Evolutionary conservation across 2,113 vertebrate species (phyloP).

Genomic region (Nycticebus coucang): DNA sequence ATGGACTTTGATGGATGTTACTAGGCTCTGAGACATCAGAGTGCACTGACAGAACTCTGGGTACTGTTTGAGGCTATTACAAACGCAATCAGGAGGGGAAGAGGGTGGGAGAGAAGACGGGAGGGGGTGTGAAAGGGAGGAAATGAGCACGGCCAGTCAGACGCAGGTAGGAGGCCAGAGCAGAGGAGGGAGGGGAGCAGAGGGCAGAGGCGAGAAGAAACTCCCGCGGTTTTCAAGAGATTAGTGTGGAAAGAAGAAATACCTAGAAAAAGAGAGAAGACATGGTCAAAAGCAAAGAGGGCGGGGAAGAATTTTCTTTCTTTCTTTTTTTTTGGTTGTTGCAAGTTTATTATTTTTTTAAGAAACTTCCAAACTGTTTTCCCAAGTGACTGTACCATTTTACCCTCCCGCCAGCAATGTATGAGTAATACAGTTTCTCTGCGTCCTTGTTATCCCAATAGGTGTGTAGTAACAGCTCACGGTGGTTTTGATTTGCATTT

Average conservation of each 20-base stretch:
- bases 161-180: rapidly evolving
- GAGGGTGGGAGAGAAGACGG: no score
- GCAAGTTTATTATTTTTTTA: neutral
- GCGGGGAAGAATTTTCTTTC: no score
- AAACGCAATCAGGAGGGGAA: neutral
- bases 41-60: no score
- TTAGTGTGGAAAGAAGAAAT: neutral
- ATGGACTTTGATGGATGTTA: no score
- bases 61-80: neutral
- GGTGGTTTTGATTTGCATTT: slow-evolving; percentile 3
- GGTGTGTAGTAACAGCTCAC: neutral
- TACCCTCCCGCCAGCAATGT: neutral
- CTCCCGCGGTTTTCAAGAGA: neutral
- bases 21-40: neutral
- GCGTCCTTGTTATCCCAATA: neutral
- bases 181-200: neutral
- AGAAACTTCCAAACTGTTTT: slow-evolving; percentile 32
- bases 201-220: no score
- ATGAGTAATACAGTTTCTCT: neutral
- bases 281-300: neutral
- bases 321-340: no score
- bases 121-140: neutral
- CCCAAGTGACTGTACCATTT: neutral
- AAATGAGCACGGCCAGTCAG: neutral
- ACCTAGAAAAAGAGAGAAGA: neutral